Evolutionary conservation across 2,888 invertebrate species (phyloP), one percentile per base, ranked within the genome.

Genomic region (Athetis lepigone): DNA sequence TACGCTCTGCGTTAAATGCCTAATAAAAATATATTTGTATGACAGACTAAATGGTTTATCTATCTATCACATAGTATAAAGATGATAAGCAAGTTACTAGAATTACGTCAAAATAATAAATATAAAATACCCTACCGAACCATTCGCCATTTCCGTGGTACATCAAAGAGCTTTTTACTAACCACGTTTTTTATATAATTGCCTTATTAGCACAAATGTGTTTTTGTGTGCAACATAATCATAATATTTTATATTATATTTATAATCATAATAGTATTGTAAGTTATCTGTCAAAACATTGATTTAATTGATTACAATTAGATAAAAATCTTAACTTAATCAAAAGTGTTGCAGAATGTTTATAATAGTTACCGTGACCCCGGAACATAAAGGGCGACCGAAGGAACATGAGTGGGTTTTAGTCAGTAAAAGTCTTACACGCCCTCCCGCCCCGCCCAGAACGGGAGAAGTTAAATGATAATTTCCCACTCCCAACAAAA

Each of bases 211-310:
- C 56, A 36, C 18, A 40, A 59, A 19, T 46, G 13, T 39, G 51
- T 66, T 74, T 74, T 76, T 75, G 29, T 54, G 2, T 37, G 27
- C 45, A 40, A n/a, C 33, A n/a, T n/a, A n/a, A n/a, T n/a, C n/a
- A n/a, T n/a, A n/a, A n/a, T n/a, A n/a, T n/a, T n/a, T n/a, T n/a
- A n/a, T n/a, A n/a, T n/a, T n/a, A n/a, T n/a, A n/a, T n/a, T n/a
- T n/a, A n/a, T n/a, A 49, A 27, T 33, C 19, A 19, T 42, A 29
- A 25, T 40, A 36, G 40, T 61, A 29, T 16, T 33, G 33, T 36
- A 47, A 47, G 9, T 3, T 39, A 40, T 18, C 45, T 45, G 52
- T 58, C 77, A 61, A 52, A 77, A 72, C 50, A 76, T 63, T 36
- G 36, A 52, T 36, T 19, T 60, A 54, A 71, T 66, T 56, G 9